Evolutionary conservation across 2,888 invertebrate species (phyloP).

Genomic region (Agrypnus murinus): DNA sequence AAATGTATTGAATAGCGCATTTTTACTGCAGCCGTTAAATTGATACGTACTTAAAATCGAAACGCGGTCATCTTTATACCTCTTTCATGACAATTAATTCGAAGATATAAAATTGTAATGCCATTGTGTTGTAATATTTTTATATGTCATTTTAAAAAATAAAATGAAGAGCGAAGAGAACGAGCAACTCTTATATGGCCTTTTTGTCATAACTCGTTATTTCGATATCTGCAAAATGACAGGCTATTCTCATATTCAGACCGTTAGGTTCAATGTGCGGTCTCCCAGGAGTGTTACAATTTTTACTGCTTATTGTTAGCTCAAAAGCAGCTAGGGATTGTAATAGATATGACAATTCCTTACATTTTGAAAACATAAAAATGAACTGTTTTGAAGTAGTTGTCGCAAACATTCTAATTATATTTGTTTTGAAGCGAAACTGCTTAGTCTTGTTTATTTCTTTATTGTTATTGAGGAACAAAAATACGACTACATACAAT

Average conservation of each 20-base stretch:
- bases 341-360: constrained; percentile 38
- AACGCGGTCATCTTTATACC: constrained; percentile 17
- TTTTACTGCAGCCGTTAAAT: constrained; percentile 34
- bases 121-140: constrained; percentile 8
- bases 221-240: constrained; percentile 51
- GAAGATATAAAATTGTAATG: constrained; percentile 11
- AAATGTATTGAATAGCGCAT: constrained; percentile 9
- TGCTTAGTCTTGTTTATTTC: too few relatives aligned
- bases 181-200: constrained; percentile 16
- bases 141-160: constrained; percentile 27
- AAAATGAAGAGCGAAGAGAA: constrained; percentile 23
- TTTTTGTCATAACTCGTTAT: constrained; percentile 50
- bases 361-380: neutral
- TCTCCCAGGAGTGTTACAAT: constrained; percentile 48
- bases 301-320: constrained; percentile 51
- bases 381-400: too few relatives aligned
- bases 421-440: too few relatives aligned
- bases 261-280: constrained; percentile 48
- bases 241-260: constrained; percentile 50
- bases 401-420: too few relatives aligned
- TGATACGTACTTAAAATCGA: constrained; percentile 31
- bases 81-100: constrained; percentile 32
- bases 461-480: too few relatives aligned
- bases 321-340: constrained; percentile 42
- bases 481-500: too few relatives aligned